Conservation (phyloP, 2,113 vertebrate species). For the Etia nguti region DNA sequence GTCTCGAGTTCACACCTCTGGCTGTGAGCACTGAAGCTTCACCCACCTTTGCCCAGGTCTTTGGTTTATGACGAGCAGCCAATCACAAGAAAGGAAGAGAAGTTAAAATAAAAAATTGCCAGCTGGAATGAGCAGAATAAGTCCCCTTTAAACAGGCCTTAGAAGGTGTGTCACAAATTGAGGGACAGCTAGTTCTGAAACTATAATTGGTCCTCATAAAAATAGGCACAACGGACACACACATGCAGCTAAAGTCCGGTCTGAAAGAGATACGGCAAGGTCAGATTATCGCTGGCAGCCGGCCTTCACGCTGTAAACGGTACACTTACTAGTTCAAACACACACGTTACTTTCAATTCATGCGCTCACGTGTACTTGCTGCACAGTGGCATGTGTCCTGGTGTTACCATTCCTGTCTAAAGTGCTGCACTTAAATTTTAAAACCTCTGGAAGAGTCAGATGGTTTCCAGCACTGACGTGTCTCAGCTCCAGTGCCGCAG, state of each 20-base stretch:
- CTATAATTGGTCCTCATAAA: neutral
- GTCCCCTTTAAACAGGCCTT: neutral
- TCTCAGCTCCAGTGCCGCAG: neutral
- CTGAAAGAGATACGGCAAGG: neutral
- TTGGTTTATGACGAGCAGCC: neutral
- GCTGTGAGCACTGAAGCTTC: neutral
- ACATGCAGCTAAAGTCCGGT: neutral
- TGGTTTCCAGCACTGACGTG: neutral
- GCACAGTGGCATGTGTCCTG: neutral
- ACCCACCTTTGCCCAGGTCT: neutral
- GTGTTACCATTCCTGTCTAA: neutral
- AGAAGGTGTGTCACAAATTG: neutral
- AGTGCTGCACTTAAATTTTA: neutral
- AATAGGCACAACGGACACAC: neutral
- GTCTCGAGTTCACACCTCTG: neutral
- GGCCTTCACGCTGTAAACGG: neutral
- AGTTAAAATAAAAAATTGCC: neutral
- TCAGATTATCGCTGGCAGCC: neutral
- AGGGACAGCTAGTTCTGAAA: neutral
- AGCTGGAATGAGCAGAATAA: neutral
- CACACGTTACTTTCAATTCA: neutral
- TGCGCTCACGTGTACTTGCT: rapidly evolving
- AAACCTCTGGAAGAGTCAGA: neutral
- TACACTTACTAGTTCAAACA: neutral
- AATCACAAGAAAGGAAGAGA: neutral